Percentiles rank a stretch among this genome's conserved stretches.
phyloP scores from a whole-genome alignment of 2,113 vertebrate species.

The Oreochromis tanganicae region DNA sequence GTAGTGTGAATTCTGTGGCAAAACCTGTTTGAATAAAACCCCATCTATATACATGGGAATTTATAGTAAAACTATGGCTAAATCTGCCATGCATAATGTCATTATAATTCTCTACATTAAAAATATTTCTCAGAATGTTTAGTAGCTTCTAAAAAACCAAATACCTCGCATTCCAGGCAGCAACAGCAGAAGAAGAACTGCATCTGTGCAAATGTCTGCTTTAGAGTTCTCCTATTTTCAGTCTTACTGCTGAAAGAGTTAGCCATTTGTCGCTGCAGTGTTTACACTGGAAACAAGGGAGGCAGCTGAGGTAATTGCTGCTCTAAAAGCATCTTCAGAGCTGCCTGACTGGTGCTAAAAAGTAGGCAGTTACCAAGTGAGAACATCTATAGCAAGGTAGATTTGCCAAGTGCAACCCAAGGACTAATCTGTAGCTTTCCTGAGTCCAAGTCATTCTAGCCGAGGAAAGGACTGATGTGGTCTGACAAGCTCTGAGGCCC shows the following conservation, averaged over 20 bases:
- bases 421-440: neutral
- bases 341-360: neutral
- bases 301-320: neutral
- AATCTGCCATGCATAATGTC: neutral
- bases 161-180: neutral
- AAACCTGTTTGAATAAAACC: neutral
- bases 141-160: neutral
- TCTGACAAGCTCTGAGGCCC: slow-evolving; percentile 6
- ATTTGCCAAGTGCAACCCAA: neutral
- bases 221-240: neutral
- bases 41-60: neutral
- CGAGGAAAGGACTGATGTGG: neutral
- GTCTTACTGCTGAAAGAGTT: neutral
- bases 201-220: neutral
- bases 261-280: neutral
- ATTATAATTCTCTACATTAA: neutral
- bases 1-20: neutral
- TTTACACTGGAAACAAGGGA: neutral
- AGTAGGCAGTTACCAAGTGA: neutral
- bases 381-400: neutral
- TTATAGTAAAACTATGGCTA: neutral
- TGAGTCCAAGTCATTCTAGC: neutral
- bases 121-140: neutral
- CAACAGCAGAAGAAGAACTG: neutral
- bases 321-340: neutral